These are phyloP conservation scores for Spea hammondii DNA, from an alignment of 2,797 vertebrate genomes.

Conservation along the genomic window DNA sequence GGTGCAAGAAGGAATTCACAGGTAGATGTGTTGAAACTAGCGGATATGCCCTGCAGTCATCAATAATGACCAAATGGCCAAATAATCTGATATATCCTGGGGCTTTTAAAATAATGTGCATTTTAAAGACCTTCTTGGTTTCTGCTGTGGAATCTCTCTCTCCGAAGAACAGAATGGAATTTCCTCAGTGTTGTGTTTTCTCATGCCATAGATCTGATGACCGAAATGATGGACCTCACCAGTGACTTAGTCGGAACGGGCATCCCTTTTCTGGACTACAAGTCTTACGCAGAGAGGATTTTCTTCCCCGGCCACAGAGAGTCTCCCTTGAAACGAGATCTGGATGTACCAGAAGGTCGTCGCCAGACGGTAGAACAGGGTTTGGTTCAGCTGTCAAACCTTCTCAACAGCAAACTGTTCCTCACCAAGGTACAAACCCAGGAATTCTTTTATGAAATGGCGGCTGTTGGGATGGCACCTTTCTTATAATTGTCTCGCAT, in stretches of 20 bases:
- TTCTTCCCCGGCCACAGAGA: constrained; percentile 95
- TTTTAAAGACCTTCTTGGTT: too few species aligned
- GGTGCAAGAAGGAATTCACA: constrained; percentile 98
- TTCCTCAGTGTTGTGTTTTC: not conserved
- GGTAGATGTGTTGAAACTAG: constrained; percentile 63
- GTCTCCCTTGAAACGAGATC: constrained; percentile 86
- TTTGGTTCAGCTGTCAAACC: constrained; percentile 91
- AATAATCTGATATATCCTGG: too few species aligned
- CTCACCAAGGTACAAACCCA: constrained; percentile 85
- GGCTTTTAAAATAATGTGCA: too few species aligned
- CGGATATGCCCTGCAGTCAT: too few species aligned
- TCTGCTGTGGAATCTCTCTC: not conserved
- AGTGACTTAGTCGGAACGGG: constrained; percentile 93
- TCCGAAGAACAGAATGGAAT: not conserved
- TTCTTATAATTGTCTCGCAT: not conserved
- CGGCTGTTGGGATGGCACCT: not conserved
- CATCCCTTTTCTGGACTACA: constrained; percentile 96
- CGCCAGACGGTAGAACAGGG: constrained; percentile 94
- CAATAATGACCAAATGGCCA: too few species aligned
- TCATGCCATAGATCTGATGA: constrained; percentile 88
- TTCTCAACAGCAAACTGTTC: constrained; percentile 98
- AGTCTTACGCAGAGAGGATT: constrained; percentile 90
- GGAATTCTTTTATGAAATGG: not conserved
- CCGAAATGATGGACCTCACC: constrained; percentile 98
- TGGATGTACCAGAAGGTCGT: constrained; percentile 90